A percentile compares a stretch with the other conserved stretches of the same genome.
Conservation (phyloP, 1,140 invertebrate genomes). For the Portunus trituberculatus region DNA sequence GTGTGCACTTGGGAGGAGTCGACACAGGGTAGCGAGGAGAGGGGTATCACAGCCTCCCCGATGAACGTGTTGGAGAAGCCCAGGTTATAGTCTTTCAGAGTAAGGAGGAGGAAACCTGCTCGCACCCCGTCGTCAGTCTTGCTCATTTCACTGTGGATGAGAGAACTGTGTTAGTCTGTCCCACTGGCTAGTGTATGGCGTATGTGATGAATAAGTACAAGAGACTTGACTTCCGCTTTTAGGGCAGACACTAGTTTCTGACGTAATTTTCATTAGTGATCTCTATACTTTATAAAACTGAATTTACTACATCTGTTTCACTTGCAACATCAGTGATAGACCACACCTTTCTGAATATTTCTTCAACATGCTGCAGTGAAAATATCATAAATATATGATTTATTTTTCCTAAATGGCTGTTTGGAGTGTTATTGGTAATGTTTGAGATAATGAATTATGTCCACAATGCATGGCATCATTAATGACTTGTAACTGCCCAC, state of each 20-base stretch:
- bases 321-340: too few species aligned
- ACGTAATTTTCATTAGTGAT: too few species aligned
- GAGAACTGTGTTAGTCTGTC: background rate
- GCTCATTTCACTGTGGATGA: constrained; percentile 60
- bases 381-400: too few species aligned
- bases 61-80: constrained; percentile 74
- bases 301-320: too few species aligned
- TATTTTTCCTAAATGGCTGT: too few species aligned
- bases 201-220: background rate
- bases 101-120: constrained; percentile 70
- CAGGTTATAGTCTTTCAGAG: constrained; percentile 76
- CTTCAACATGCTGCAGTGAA: too few species aligned
- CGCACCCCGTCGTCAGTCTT: constrained; percentile 66
- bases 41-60: constrained; percentile 72
- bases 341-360: too few species aligned
- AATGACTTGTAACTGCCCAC: background rate
- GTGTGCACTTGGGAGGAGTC: constrained; percentile 68
- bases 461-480: too few species aligned
- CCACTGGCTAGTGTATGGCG: background rate
- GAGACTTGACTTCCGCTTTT: background rate
- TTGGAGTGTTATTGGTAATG: too few species aligned
- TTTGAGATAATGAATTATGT: too few species aligned
- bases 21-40: constrained; percentile 50
- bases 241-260: too few species aligned
- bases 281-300: too few species aligned